phyloP scores from a whole-genome alignment of 2,888 invertebrate species.

The Polydrusus tereticollis region DNA sequence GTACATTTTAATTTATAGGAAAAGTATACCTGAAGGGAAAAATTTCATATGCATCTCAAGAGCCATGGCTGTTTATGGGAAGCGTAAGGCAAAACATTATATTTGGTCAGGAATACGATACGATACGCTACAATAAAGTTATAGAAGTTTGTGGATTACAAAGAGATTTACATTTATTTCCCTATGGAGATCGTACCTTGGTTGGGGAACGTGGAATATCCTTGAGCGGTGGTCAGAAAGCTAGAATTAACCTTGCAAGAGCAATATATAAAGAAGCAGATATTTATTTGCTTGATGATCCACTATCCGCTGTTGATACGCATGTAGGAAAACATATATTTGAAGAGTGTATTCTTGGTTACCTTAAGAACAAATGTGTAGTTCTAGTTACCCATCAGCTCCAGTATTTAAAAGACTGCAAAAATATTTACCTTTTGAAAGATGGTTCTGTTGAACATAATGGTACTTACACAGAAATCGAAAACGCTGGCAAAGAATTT shows the following conservation, averaged over 20 bases:
- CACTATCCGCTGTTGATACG: constrained; percentile 89
- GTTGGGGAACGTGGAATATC: constrained; percentile 81
- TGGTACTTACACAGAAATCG: constrained; percentile 78
- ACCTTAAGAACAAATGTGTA: constrained; percentile 75
- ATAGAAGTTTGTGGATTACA: constrained; percentile 78
- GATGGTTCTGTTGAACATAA: constrained; percentile 71
- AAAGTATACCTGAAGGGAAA: constrained; percentile 75
- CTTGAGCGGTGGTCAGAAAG: constrained; percentile 85
- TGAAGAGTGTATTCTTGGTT: constrained; percentile 79
- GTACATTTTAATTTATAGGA: constrained; percentile 74
- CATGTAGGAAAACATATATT: constrained; percentile 89
- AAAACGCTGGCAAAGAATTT: constrained; percentile 80
- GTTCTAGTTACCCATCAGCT: constrained; percentile 82
- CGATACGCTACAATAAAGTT: constrained; percentile 75
- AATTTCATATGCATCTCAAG: constrained; percentile 83
- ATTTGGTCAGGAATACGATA: constrained; percentile 83
- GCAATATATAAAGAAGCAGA: constrained; percentile 86
- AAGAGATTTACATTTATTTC: constrained; percentile 78
- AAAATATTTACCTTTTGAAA: constrained; percentile 71
- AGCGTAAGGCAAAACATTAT: constrained; percentile 91
- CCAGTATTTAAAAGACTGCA: constrained; percentile 73
- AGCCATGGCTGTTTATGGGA: constrained; percentile 87
- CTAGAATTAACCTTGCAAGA: constrained; percentile 86
- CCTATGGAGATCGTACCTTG: constrained; percentile 82
- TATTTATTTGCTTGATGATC: constrained; percentile 89